These are phyloP conservation scores for Drosophila micromelanica DNA, from an alignment of 1,140 invertebrate species.

Conservation along the genomic window DNA sequence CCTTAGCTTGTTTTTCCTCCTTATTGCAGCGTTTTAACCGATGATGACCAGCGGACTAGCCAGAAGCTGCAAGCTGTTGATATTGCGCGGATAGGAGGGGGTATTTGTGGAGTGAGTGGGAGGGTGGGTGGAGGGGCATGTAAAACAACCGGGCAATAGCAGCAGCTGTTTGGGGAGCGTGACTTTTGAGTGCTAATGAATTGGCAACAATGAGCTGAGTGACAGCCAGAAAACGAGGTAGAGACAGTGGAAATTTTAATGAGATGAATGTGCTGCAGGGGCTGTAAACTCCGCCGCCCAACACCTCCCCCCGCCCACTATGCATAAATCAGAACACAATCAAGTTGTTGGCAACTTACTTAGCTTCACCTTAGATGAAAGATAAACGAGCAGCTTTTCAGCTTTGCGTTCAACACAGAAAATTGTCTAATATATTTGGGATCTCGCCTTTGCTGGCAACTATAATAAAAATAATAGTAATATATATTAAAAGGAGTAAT, in stretches of 20 bases:
- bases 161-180: conserved; percentile 56
- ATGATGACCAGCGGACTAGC: conserved; percentile 47
- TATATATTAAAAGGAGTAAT: neutral
- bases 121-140: neutral
- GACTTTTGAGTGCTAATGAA: conserved; percentile 48
- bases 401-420: conserved; percentile 5
- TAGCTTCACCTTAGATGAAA: conserved; percentile 2
- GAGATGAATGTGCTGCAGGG: conserved; percentile 27
- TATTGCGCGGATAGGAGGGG: neutral
- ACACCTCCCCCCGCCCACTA: neutral
- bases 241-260: conserved; percentile 34
- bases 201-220: conserved; percentile 28
- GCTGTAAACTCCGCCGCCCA: neutral
- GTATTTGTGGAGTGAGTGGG: neutral
- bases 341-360: conserved; percentile 2
- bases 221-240: neutral
- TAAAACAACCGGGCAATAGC: neutral
- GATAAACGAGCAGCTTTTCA: conserved; percentile 22
- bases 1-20: neutral
- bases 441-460: neutral
- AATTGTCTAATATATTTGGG: conserved; percentile 2
- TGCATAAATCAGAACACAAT: conserved; percentile 28
- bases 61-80: conserved; percentile 37
- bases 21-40: conserved; percentile 20
- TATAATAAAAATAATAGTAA: neutral